A percentile compares a stretch with the other conserved stretches of the same genome.
Evolutionary conservation across 2,888 invertebrate species (phyloP).

Genomic region (Tachina fera): DNA sequence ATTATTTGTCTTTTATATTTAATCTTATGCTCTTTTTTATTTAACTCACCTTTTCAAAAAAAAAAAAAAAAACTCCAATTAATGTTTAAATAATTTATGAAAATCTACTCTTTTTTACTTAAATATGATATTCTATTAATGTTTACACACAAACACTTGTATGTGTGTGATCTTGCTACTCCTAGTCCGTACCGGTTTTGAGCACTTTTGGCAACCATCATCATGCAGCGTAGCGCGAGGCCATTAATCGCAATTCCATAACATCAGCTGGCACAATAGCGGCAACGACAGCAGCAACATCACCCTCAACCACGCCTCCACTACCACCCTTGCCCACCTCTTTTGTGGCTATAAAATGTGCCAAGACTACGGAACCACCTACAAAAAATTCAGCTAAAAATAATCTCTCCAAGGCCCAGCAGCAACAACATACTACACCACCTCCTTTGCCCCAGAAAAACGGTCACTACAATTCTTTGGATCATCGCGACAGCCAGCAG

Average conservation of each 20-base stretch:
- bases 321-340: conserved; percentile 79
- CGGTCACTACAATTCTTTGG: conserved; percentile 78
- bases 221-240: conserved; percentile 83
- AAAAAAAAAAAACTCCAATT: conserved; percentile 59
- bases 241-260: conserved; percentile 72
- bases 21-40: not conserved
- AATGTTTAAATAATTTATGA: conserved; percentile 47
- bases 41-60: not conserved
- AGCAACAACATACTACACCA: conserved; percentile 70
- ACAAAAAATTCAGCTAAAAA: conserved; percentile 76
- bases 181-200: conserved; percentile 83
- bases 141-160: conserved; percentile 59
- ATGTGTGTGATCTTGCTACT: conserved; percentile 58
- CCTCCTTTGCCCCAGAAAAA: conserved; percentile 79
- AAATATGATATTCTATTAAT: conserved; percentile 53
- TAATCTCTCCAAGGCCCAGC: conserved; percentile 73
- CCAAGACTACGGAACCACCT: conserved; percentile 67
- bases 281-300: conserved; percentile 77
- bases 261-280: conserved; percentile 73
- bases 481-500: conserved; percentile 74
- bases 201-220: conserved; percentile 83
- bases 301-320: conserved; percentile 77
- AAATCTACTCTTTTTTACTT: conserved; percentile 55
- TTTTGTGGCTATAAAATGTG: conserved; percentile 78
- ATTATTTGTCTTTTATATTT: conserved; percentile 16